Evolutionary conservation across 1,140 invertebrate species (phyloP), one percentile per base, ranked within the genome.

Genomic region (Augochlora pura): DNA sequence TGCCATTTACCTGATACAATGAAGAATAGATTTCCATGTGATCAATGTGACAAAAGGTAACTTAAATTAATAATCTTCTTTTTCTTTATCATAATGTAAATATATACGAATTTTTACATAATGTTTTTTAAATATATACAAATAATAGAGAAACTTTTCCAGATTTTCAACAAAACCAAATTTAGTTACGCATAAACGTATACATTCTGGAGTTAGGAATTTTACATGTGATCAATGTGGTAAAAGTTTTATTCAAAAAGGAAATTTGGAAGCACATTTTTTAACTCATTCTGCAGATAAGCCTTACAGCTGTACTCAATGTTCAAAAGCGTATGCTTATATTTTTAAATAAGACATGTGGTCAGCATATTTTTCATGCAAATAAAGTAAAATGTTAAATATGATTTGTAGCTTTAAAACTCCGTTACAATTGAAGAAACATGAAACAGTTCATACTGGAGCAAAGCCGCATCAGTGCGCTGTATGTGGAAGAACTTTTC

Each of bases 401-500:
- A 88, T 49, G 67, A 83, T 69, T 82, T 86, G 0, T 71, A 93
- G 91, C 38, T 94, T 95, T 83, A 95, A 95, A 91, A 95, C 93
- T 0, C 88, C 91, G 7, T 78, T 94, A 38, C 93, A 94, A 77
- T 86, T 94, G 49, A 93, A 92, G 52, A 94, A 94, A 77, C 95
- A 96, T 81, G 93, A 94, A 25, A 94, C 94, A 23, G 94, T 95
- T 67, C 95, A 96, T 90, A 95, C 95, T 2, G 95, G 96, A 1
- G 94, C 95, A 12, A 96, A 96, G 88, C 96, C 96, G 0, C 96
- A 96, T 90, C 94, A 96, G 52, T 97, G 96, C 89, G 94, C 95
- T 49, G 94, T 95, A 60, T 97, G 96, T 87, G 95, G 95, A 1
- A 93, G 95, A 81, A 94, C 95, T 77, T 97, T 97, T 86, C 91